These are phyloP conservation scores for Trilocha varians DNA, from an alignment of 2,888 invertebrate genomes.

Conservation along the genomic window DNA sequence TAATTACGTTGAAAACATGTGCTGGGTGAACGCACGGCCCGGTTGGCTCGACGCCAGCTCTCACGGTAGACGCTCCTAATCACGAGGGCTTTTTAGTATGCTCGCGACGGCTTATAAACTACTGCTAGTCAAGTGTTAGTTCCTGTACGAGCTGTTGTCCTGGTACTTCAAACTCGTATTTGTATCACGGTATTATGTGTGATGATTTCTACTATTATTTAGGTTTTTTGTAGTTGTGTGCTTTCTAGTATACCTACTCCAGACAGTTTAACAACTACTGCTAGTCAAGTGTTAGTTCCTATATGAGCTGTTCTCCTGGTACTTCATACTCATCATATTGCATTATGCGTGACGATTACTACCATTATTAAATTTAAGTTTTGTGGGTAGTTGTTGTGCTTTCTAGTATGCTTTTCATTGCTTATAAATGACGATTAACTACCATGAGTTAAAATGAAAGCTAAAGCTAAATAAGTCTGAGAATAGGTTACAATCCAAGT, in stretches of 20 bases:
- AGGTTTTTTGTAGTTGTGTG: too few relatives aligned
- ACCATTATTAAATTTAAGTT: too few relatives aligned
- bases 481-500: not conserved
- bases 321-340: not conserved
- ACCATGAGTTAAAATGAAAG: not conserved
- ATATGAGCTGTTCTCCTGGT: not conserved
- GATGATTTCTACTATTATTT: too few relatives aligned
- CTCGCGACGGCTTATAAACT: conserved; percentile 58
- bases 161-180: not conserved
- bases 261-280: conserved; percentile 59
- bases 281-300: conserved; percentile 25
- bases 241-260: conserved; percentile 57
- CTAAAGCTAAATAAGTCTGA: not conserved
- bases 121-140: conserved; percentile 38
- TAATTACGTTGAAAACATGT: conserved; percentile 3
- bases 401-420: conserved; percentile 44
- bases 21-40: conserved; percentile 66
- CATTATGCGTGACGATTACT: too few relatives aligned
- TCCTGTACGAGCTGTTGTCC: conserved; percentile 1
- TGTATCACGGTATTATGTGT: too few relatives aligned
- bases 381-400: too few relatives aligned
- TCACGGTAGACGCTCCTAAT: conserved; percentile 66
- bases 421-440: too few relatives aligned
- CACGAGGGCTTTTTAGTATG: conserved; percentile 54
- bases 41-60: conserved; percentile 65